Conservation (phyloP, 2,113 vertebrate species). For the Hystrix brachyura region DNA sequence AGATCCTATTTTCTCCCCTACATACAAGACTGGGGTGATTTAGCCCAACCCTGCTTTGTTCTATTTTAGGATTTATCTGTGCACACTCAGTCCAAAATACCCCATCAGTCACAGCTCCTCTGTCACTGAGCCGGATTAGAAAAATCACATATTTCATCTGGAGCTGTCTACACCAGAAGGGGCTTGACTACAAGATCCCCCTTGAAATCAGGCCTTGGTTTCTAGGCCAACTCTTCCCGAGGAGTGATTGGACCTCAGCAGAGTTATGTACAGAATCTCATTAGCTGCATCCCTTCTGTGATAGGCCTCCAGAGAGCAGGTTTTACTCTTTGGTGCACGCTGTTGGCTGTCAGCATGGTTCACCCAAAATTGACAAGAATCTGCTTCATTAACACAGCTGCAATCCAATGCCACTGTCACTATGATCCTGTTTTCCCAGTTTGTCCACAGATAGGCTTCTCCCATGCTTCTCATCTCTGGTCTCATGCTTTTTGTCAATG, state of each 20-base stretch:
- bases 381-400: conserved; percentile 64
- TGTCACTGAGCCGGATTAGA: conserved; percentile 64
- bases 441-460: conserved; percentile 19
- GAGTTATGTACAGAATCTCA: conserved; percentile 64
- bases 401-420: not conserved
- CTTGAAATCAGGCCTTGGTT: conserved; percentile 67
- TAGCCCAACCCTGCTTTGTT: not conserved
- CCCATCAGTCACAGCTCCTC: not conserved
- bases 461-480: not conserved
- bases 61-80: conserved; percentile 61
- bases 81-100: not conserved
- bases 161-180: conserved; percentile 1
- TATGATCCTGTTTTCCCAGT: conserved; percentile 29
- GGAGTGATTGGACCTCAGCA: conserved; percentile 66
- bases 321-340: conserved; percentile 67
- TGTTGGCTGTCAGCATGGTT: conserved; percentile 78
- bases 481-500: not conserved
- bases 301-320: conserved; percentile 67
- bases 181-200: not conserved
- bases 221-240: conserved; percentile 80
- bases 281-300: conserved; percentile 78
- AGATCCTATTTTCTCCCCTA: not conserved
- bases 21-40: not conserved
- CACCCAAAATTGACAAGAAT: conserved; percentile 72
- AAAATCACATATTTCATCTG: conserved; percentile 57